phyloP scores from a whole-genome alignment of 2,113 vertebrate genomes.

The Sardina pilchardus region DNA sequence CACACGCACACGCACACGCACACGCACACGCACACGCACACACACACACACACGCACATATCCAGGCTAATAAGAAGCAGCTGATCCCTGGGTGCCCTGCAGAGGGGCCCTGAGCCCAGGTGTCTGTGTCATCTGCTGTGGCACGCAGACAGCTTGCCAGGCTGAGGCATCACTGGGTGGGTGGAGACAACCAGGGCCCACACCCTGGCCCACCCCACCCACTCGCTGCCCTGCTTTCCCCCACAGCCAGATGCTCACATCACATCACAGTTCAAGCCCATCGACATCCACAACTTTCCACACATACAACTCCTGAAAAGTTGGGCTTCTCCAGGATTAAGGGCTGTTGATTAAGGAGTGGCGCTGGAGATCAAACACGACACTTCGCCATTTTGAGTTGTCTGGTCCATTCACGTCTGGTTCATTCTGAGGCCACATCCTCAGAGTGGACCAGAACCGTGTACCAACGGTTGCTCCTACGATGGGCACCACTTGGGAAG shows the following conservation, averaged over 20 bases:
- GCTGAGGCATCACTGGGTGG: slow-evolving; percentile 3
- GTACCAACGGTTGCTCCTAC: too few relatives aligned
- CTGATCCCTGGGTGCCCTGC: slow-evolving; percentile 22
- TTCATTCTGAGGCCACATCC: too few relatives aligned
- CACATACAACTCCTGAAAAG: too few relatives aligned
- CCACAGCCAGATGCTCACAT: slow-evolving; percentile 27
- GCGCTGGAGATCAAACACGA: too few relatives aligned
- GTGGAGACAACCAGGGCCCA: slow-evolving; percentile 11
- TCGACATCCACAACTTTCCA: too few relatives aligned
- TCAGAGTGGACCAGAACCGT: too few relatives aligned
- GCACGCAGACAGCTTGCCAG: slow-evolving; percentile 31
- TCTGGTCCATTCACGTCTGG: too few relatives aligned
- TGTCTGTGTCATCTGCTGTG: slow-evolving; percentile 40
- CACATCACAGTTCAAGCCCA: not conserved
- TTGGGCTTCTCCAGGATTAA: too few relatives aligned
- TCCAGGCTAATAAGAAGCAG: slow-evolving; percentile 13
- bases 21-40: slow-evolving; percentile 36
- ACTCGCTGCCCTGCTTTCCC: slow-evolving; percentile 22
- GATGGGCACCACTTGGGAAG: too few relatives aligned
- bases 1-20: slow-evolving; percentile 3
- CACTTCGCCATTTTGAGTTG: too few relatives aligned
- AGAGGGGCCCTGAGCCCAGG: slow-evolving; percentile 31
- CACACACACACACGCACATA: slow-evolving; percentile 7
- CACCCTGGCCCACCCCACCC: not conserved
- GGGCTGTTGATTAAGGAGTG: too few relatives aligned